A percentile compares a stretch with the other conserved stretches of the same genome.
Evolutionary conservation across 1,140 invertebrate species (phyloP).

Genomic region (Phocides pigmalion): DNA sequence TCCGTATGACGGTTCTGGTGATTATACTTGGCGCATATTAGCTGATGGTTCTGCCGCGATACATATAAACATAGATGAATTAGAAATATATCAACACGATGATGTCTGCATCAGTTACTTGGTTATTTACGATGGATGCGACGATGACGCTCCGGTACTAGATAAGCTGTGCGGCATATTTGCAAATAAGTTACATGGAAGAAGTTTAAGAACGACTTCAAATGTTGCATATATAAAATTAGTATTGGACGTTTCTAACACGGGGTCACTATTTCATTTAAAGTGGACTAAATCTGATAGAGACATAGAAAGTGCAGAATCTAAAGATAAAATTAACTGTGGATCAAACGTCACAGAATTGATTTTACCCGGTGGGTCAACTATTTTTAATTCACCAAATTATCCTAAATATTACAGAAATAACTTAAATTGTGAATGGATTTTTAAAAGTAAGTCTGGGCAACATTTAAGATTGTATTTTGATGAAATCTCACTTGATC

Average conservation of each 20-base stretch:
- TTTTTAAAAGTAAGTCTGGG: constrained; percentile 84
- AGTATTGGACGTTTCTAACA: constrained; percentile 58
- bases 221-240: constrained; percentile 87
- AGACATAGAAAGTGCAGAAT: constrained; percentile 36
- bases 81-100: constrained; percentile 57
- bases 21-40: constrained; percentile 89
- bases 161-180: constrained; percentile 82
- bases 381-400: constrained; percentile 88
- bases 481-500: constrained; percentile 84
- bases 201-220: constrained; percentile 83
- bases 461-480: constrained; percentile 86
- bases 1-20: constrained; percentile 68
- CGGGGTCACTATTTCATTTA: constrained; percentile 85
- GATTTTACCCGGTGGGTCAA: constrained; percentile 39
- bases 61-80: constrained; percentile 53
- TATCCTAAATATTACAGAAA: constrained; percentile 90
- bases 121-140: constrained; percentile 90
- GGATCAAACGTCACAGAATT: constrained; percentile 67
- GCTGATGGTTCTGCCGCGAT: constrained; percentile 84
- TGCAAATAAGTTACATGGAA: constrained; percentile 61
- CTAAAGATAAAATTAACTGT: constrained; percentile 69
- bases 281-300: constrained; percentile 82
- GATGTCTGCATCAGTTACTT: constrained; percentile 60
- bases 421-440: constrained; percentile 91
- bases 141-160: constrained; percentile 85